These are phyloP conservation scores for Dicrurus megarhynchus DNA, from an alignment of 2,113 vertebrate species.

Conservation along the genomic window DNA sequence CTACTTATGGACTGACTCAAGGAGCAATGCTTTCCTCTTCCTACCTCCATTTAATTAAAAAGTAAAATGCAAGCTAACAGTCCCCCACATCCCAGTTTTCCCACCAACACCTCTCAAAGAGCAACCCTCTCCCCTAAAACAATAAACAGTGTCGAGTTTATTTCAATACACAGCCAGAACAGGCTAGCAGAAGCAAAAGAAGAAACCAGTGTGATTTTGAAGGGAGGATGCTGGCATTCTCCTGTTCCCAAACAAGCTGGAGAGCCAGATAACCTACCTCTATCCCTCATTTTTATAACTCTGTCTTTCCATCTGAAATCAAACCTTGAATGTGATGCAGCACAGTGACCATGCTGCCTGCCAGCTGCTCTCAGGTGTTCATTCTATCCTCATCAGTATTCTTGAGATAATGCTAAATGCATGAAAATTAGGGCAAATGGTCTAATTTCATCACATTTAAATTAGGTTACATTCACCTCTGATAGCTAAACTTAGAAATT, in stretches of 20 bases:
- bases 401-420: not conserved
- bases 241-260: not conserved
- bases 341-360: not conserved
- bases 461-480: constrained; percentile 53
- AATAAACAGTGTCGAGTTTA: not conserved
- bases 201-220: not conserved
- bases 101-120: not conserved
- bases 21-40: not conserved
- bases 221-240: not conserved
- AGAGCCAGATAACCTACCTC: not conserved
- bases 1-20: not conserved
- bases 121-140: not conserved
- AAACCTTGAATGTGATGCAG: not conserved
- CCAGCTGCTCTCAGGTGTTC: not conserved
- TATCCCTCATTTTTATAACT: not conserved
- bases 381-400: not conserved
- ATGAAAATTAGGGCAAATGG: constrained; percentile 33
- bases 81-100: not conserved
- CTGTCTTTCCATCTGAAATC: not conserved
- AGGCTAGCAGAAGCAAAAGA: not conserved
- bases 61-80: not conserved
- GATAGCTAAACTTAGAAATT: constrained; percentile 47
- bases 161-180: not conserved
- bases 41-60: not conserved
- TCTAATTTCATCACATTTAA: constrained; percentile 54